Evolutionary conservation across 2,113 vertebrate species (phyloP), one percentile per base, ranked within the genome.

Genomic region (Solea solea): DNA sequence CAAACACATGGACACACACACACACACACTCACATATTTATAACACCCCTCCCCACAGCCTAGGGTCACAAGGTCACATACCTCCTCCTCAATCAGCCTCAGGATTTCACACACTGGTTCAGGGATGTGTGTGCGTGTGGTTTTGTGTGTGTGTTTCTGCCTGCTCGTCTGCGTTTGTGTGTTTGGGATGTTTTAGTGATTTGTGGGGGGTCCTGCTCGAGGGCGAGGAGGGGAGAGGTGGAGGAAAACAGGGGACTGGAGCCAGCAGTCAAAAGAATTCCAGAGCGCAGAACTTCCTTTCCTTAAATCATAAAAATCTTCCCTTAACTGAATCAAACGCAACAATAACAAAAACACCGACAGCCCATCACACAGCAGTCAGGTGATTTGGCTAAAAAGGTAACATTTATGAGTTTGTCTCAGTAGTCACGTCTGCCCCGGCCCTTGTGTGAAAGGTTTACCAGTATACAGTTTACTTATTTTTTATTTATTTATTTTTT

Each of bases 61-160:
- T 28, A 21, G 62, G 89, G 90, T 91, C 89, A 86, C 46, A 74
- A 74, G 88, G 90, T 90, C 85, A 84, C 89, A 92, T 91, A 90
- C 90, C 88, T 86, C 78, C 72, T 89, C 88, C 86, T 90, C 90
- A 90, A 89, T 89, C 88, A 89, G 83, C 85, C 89, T 88, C 82
- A 86, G 89, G 90, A 92, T 91, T 92, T 89, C 89, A 91, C 90
- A 89, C 91, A 88, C 74, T 72, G 6, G 74, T 68, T 80, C 69
- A 72, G 82, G 72, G 76, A 66, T 74, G 83, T 76, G 79, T 42
- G 48, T 83, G 68, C 77, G 64, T 41, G 54, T 51, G 48, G 16
- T 9, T 63, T 53, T 66, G 63, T 78, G 21, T 21, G 21, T 21
- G 79, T 59, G 66, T 74, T 48, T 61, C 1, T 66, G 66, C 21